Evolutionary conservation across 2,113 vertebrate species (phyloP), one percentile per base, ranked within the genome.

Genomic region (Saccopteryx leptura): DNA sequence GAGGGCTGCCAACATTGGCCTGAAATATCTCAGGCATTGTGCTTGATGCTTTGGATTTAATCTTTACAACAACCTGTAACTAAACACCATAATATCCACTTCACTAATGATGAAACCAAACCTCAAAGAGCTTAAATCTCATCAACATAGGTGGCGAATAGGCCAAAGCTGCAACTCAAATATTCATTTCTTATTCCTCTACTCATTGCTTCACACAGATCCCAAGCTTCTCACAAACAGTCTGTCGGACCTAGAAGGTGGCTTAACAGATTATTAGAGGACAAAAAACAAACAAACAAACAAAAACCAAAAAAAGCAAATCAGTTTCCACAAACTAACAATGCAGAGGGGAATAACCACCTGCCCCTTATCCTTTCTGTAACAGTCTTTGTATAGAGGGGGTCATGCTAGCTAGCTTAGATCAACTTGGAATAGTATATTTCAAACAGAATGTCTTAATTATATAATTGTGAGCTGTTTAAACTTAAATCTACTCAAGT

Each of bases 401-500:
- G 28, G 63, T 95, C 56, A 92, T 58, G 10, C 28, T 61, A 69
- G 14, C 65, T 84, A 46, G 5, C 26, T 92, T 90, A 87, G 50
- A 74, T n/a, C 68, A 83, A 91, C 52, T 63, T 75, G 2, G 18
- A 95, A 80, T 60, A 78, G 10, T 54, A 26, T 88, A 81, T 88
- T 69, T 94, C 19, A 74, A 90, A 87, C n/a, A 75, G 11, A 56
- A 58, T 33, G 4, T 80, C 72, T 84, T 85, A 50, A 58, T 31
- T 85, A 90, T 33, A 81, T 52, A 84, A 89, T 89, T 91, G 61
- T 88, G 14, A 90, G 11, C 39, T 81, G 10, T 78, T 86, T 83
- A 82, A 89, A 46, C 14, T 94, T 92, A 96, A 93, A 85, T 81
- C 48, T 61, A 76, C 26, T 88, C 58, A 92, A 88, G 88, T 94